A percentile compares a stretch with the other conserved stretches of the same genome.
phyloP scores from a whole-genome alignment of 2,797 vertebrate species.

The Acanthurus lineatus region DNA sequence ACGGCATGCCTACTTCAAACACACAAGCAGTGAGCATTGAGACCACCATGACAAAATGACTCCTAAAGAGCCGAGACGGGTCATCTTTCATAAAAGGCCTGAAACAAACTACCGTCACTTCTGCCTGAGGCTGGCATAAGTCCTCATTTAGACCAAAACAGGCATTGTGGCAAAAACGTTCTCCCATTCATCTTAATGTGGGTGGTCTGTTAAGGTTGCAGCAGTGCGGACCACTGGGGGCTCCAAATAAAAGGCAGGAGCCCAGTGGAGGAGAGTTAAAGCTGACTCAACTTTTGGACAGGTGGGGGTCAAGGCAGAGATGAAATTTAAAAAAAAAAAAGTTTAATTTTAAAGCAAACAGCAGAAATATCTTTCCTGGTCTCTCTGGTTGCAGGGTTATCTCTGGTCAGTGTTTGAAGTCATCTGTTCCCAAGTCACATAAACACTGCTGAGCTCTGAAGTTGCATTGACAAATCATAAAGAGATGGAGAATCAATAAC shows the following conservation, averaged over 20 bases:
- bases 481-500: constrained; percentile 30
- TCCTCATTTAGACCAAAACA: no score
- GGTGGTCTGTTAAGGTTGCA: no score
- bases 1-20: not conserved
- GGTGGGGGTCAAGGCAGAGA: not conserved
- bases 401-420: not conserved
- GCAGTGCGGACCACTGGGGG: no score
- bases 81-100: not conserved
- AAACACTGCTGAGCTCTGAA: not conserved
- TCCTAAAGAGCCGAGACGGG: not conserved
- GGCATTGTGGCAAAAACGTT: no score
- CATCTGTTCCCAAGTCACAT: constrained; percentile 16
- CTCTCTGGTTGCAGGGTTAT: not conserved
- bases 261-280: no score
- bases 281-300: no score
- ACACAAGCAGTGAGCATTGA: not conserved
- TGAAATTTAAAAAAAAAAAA: no score
- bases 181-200: no score
- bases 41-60: constrained; percentile 3
- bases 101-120: not conserved
- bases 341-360: no score
- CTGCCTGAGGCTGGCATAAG: not conserved
- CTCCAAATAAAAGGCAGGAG: no score
- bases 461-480: constrained; percentile 6
- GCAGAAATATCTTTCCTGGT: no score